Percentiles rank a stretch among this genome's conserved stretches.
phyloP scores from a whole-genome alignment of 92 coral and sea anemone genomes.

The Porites rus region DNA sequence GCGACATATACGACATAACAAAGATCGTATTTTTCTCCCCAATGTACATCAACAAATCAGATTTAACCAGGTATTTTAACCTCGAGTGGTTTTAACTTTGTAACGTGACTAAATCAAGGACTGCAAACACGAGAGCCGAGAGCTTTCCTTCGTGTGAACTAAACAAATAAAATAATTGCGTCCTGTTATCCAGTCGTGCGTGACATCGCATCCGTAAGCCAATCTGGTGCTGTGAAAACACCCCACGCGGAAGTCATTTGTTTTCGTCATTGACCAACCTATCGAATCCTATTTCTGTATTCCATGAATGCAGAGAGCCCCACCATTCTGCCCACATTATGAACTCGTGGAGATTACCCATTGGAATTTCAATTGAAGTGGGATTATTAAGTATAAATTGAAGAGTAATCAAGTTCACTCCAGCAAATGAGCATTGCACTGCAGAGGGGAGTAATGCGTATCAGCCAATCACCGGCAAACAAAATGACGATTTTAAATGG shows the following conservation, averaged over 20 bases:
- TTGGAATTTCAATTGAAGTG: slow-evolving; percentile 5
- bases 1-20: neutral
- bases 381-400: slow-evolving; percentile 27
- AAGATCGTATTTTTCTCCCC: neutral
- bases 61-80: neutral
- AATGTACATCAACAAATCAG: neutral
- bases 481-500: slow-evolving; percentile 16
- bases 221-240: neutral
- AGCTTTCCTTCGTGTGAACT: neutral
- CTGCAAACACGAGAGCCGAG: neutral
- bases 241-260: slow-evolving; percentile 48
- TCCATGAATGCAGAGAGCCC: slow-evolving; percentile 22
- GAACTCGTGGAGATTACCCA: neutral
- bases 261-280: slow-evolving; percentile 42
- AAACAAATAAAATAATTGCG: neutral
- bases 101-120: neutral
- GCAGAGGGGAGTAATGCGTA: neutral
- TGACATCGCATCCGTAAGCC: slow-evolving; percentile 15
- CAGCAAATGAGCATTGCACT: neutral
- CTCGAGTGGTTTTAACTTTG: slow-evolving; percentile 1
- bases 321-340: neutral
- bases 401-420: neutral
- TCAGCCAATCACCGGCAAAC: neutral
- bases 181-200: slow-evolving; percentile 26
- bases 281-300: neutral